Conservation (phyloP, 2,113 vertebrate species). For the Heliornis fulica region DNA sequence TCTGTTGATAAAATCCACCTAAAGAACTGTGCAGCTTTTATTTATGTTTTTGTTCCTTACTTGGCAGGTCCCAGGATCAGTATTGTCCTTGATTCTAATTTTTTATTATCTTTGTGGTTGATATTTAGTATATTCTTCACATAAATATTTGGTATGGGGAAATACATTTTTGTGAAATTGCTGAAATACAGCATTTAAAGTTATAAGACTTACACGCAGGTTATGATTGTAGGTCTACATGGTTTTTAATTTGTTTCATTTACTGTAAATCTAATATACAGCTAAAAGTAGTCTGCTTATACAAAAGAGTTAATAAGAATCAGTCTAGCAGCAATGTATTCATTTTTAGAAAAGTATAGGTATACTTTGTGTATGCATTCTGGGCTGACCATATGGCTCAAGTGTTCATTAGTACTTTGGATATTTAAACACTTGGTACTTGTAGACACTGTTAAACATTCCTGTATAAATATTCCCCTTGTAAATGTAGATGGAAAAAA, state of each 20-base stretch:
- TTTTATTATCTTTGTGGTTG: not conserved
- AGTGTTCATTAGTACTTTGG: not conserved
- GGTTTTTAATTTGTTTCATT: not conserved
- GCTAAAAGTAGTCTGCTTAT: not conserved
- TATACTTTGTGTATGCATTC: not conserved
- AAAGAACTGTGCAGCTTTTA: not conserved
- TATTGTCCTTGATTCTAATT: not conserved
- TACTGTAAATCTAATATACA: not conserved
- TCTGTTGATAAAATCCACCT: not conserved
- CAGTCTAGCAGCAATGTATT: not conserved
- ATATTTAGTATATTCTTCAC: not conserved
- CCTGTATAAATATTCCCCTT: not conserved
- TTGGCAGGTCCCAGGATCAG: not conserved
- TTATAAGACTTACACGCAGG: not conserved
- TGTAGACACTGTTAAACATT: not conserved
- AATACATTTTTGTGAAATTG: not conserved
- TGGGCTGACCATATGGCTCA: not conserved
- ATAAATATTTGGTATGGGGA: not conserved
- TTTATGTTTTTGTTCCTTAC: not conserved
- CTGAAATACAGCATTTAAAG: not conserved
- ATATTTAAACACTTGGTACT: not conserved
- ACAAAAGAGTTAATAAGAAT: not conserved
- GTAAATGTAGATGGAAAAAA: not conserved
- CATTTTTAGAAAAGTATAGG: not conserved
- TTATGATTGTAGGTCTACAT: not conserved